phyloP scores from a whole-genome alignment of 2,113 vertebrate species.

The Xenopus laevis region DNA sequence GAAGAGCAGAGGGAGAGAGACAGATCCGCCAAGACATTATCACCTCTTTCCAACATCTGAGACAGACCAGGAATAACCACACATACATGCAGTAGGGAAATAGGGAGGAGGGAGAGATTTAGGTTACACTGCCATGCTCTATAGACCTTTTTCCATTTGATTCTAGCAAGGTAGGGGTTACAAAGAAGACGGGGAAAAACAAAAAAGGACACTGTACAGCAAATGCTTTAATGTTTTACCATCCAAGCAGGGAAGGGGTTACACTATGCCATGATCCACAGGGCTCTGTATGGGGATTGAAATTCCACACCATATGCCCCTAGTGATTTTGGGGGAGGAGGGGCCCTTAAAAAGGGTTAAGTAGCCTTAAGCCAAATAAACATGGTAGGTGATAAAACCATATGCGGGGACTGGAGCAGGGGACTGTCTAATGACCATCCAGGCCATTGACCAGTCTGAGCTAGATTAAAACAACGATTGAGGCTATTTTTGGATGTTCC shows the following conservation, averaged over 20 bases:
- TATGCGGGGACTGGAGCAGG: conserved; percentile 10
- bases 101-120: conserved; percentile 20
- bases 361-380: conserved; percentile 18
- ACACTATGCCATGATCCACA: conserved; percentile 16
- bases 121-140: conserved; percentile 23
- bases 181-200: not conserved
- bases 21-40: conserved; percentile 45
- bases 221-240: not conserved
- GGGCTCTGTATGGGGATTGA: conserved; percentile 28
- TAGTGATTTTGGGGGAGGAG: conserved; percentile 22
- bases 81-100: conserved; percentile 31
- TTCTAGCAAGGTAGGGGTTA: conserved; percentile 13
- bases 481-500: conserved; percentile 14
- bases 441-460: conserved; percentile 10
- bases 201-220: not conserved
- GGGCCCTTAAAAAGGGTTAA: not conserved
- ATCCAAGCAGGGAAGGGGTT: conserved; percentile 20
- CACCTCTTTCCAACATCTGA: conserved; percentile 44
- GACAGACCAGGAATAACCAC: conserved; percentile 46
- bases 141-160: not conserved
- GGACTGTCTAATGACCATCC: not conserved
- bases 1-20: conserved; percentile 41
- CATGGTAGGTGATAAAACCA: conserved; percentile 23
- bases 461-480: conserved; percentile 2
- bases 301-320: conserved; percentile 37